These are phyloP conservation scores for Isotomurus palustris DNA, from an alignment of 2,888 invertebrate genomes.

Conservation along the genomic window DNA sequence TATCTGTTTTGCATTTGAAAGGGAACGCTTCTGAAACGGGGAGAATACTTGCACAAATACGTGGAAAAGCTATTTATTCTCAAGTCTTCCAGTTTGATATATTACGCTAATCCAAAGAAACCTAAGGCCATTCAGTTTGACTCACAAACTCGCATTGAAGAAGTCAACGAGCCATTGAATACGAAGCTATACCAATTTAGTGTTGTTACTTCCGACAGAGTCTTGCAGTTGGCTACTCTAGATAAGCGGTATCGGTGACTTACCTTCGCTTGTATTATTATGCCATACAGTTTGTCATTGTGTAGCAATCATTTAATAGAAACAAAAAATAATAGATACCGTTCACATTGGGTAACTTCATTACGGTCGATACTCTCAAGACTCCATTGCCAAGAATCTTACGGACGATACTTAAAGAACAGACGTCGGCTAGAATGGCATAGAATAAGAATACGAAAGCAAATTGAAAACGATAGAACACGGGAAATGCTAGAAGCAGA, in stretches of 20 bases:
- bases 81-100: slow-evolving; percentile 66
- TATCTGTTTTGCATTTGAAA: slow-evolving; percentile 48
- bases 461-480: slow-evolving; percentile 55
- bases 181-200: slow-evolving; percentile 58
- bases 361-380: slow-evolving; percentile 67
- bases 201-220: slow-evolving; percentile 64
- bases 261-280: too few relatives aligned
- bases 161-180: slow-evolving; percentile 48
- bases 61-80: slow-evolving; percentile 77
- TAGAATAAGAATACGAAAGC: slow-evolving; percentile 52
- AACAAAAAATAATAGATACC: slow-evolving; percentile 54
- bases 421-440: slow-evolving; percentile 55
- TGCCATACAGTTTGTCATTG: neutral
- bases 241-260: slow-evolving; percentile 61
- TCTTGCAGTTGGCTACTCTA: slow-evolving; percentile 67
- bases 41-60: slow-evolving; percentile 70
- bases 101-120: slow-evolving; percentile 65
- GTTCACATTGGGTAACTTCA: slow-evolving; percentile 72
- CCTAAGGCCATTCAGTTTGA: slow-evolving; percentile 49
- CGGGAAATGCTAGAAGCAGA: slow-evolving; percentile 61
- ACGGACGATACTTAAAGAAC: slow-evolving; percentile 61
- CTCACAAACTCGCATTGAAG: slow-evolving; percentile 49
- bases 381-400: slow-evolving; percentile 64
- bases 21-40: slow-evolving; percentile 69
- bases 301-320: too few relatives aligned